Evolutionary conservation across 2,888 invertebrate species (phyloP).

Genomic region (Synergus itoensis): DNA sequence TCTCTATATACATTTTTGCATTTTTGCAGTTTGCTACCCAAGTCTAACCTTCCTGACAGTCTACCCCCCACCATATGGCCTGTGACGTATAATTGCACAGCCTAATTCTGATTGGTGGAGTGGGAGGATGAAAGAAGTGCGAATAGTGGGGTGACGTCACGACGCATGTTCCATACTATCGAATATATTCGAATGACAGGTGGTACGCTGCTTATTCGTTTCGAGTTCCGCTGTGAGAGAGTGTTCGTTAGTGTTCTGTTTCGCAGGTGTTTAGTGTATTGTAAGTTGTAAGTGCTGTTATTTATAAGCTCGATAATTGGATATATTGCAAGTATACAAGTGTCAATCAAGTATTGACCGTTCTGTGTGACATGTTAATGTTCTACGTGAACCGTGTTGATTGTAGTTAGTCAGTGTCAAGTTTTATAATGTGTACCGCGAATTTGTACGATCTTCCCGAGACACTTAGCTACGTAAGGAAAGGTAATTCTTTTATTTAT

Average conservation of each 20-base stretch:
- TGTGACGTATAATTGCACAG: too few relatives aligned
- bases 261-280: not conserved
- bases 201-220: conserved; percentile 62
- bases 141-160: conserved; percentile 49
- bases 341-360: conserved; percentile 40
- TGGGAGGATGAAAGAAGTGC: not conserved
- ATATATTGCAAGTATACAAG: not conserved
- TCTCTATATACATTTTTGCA: too few relatives aligned
- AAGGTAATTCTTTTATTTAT: conserved; percentile 60
- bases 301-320: conserved; percentile 11
- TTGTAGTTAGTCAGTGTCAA: conserved; percentile 66
- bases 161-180: conserved; percentile 57
- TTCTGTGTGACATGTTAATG: conserved; percentile 69
- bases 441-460: conserved; percentile 66
- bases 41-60: too few relatives aligned
- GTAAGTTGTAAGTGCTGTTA: not conserved
- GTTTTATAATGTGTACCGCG: conserved; percentile 72
- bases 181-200: conserved; percentile 74
- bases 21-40: too few relatives aligned
- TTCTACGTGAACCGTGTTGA: conserved; percentile 64
- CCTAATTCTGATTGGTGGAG: not conserved
- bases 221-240: not conserved
- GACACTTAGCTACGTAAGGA: conserved; percentile 68
- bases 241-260: conserved; percentile 48
- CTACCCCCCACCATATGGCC: too few relatives aligned